Evolutionary conservation across 2,888 invertebrate genomes (phyloP).

Genomic region (Choristoneura rosaceana): DNA sequence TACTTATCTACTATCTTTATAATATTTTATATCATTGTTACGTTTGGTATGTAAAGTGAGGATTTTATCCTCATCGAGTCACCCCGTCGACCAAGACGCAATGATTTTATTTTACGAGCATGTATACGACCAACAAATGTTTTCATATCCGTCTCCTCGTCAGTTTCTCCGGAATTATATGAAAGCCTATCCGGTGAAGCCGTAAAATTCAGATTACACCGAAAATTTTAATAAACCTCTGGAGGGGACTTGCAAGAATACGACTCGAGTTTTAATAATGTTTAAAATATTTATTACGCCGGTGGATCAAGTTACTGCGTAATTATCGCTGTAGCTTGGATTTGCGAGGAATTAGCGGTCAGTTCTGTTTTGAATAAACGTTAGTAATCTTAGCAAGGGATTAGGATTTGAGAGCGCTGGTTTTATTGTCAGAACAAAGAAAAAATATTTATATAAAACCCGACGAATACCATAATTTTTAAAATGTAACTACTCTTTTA

Average conservation of each 20-base stretch:
- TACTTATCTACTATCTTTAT: no score
- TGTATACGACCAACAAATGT: slow-evolving; percentile 54
- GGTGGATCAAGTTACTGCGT: slow-evolving; percentile 24
- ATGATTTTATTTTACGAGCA: slow-evolving; percentile 52
- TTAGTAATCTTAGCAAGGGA: slow-evolving; percentile 7
- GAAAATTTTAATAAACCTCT: slow-evolving; percentile 64
- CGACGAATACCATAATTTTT: background rate
- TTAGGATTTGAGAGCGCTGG: background rate
- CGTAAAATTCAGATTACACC: slow-evolving; percentile 65
- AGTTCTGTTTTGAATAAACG: slow-evolving; percentile 13
- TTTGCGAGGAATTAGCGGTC: slow-evolving; percentile 11
- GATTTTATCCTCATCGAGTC: slow-evolving; percentile 21
- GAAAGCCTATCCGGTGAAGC: slow-evolving; percentile 53
- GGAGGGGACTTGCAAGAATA: slow-evolving; percentile 45
- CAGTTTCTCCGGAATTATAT: slow-evolving; percentile 59
- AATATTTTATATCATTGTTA: no score
- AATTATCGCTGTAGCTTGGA: slow-evolving; percentile 23
- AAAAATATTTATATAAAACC: background rate
- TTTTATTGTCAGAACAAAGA: background rate
- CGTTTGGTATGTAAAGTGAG: background rate
- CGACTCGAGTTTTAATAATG: slow-evolving; percentile 45
- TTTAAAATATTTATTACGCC: slow-evolving; percentile 40
- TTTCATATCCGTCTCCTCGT: slow-evolving; percentile 58
- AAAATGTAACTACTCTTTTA: no score
- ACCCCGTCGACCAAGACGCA: slow-evolving; percentile 18